These are phyloP conservation scores for Scytalopus superciliaris DNA, from an alignment of 2,113 vertebrate genomes.

Conservation along the genomic window DNA sequence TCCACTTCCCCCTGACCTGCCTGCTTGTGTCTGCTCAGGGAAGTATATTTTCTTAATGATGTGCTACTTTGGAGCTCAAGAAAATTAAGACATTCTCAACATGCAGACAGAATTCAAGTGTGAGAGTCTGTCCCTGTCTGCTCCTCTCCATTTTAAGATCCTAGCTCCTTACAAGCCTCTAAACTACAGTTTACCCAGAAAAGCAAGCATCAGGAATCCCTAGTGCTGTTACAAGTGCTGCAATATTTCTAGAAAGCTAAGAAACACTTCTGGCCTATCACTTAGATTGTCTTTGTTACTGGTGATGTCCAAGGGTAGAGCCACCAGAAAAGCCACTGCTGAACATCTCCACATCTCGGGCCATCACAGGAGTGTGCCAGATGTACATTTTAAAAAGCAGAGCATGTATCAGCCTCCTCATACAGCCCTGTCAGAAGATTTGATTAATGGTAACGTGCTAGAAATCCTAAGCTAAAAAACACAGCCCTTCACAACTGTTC, in stretches of 20 bases:
- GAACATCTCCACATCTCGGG: not conserved
- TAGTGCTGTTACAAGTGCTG: not conserved
- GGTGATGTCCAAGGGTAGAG: not conserved
- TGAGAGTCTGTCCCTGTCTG: not conserved
- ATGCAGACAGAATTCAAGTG: not conserved
- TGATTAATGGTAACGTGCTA: not conserved
- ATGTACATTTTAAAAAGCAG: slow-evolving; percentile 18
- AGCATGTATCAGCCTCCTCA: not conserved
- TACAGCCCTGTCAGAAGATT: slow-evolving; percentile 14
- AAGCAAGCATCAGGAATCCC: not conserved
- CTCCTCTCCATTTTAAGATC: not conserved
- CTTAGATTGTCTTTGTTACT: not conserved
- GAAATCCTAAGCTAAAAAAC: slow-evolving; percentile 36
- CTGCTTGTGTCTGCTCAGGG: not conserved
- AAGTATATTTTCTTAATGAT: not conserved
- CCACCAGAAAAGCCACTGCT: not conserved
- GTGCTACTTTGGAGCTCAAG: not conserved
- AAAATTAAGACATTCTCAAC: not conserved
- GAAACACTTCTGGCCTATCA: not conserved
- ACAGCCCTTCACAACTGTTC: not conserved
- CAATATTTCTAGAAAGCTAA: not conserved
- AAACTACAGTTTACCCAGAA: not conserved
- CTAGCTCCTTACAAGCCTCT: not conserved
- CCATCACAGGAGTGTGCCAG: not conserved
- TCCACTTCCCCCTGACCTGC: not conserved